These are phyloP conservation scores for Opisthocomus hoazin DNA, from an alignment of 2,113 vertebrate genomes.

Conservation along the genomic window DNA sequence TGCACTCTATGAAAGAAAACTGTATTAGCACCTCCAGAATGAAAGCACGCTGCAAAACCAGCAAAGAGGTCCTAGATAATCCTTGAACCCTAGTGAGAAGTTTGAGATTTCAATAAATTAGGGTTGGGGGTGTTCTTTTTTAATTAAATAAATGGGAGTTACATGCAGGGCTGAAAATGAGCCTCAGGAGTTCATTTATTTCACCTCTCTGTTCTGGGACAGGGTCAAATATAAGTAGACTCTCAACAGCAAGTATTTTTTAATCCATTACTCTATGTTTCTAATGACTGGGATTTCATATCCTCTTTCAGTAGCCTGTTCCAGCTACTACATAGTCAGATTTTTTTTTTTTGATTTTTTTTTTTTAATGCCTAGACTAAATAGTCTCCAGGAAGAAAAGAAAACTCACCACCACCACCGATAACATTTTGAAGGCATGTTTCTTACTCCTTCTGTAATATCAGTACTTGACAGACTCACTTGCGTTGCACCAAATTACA, in stretches of 20 bases:
- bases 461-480: not conserved
- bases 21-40: not conserved
- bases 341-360: not conserved
- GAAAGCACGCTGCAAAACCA: not conserved
- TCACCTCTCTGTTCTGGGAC: not conserved
- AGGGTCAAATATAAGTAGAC: not conserved
- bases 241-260: not conserved
- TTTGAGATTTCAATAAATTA: conserved; percentile 36
- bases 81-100: conserved; percentile 13
- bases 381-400: not conserved
- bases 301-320: not conserved
- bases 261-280: not conserved
- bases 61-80: not conserved
- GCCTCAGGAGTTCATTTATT: not conserved
- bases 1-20: not conserved
- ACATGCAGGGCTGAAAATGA: not conserved
- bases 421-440: not conserved
- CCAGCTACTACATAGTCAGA: not conserved
- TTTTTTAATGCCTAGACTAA: not conserved
- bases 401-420: not conserved
- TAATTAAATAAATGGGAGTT: conserved; percentile 3
- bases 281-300: not conserved
- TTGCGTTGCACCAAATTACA: not conserved
- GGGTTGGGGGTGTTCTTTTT: not conserved
- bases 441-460: not conserved